phyloP scores from a whole-genome alignment of 2,797 vertebrate genomes.

The Cyclopterus lumpus region DNA sequence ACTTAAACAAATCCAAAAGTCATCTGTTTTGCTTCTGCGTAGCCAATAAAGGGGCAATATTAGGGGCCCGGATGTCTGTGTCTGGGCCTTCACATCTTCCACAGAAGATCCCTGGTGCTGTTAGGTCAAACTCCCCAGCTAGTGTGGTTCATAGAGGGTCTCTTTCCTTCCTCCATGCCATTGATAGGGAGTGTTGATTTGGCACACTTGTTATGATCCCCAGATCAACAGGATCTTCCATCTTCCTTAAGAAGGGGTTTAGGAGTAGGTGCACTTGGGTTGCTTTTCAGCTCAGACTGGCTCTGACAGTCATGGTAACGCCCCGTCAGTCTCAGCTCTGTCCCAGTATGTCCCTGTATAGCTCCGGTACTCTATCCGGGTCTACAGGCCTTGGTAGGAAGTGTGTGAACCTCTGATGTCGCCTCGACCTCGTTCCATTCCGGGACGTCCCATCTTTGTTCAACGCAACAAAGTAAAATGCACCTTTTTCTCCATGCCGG shows the following conservation, averaged over 20 bases:
- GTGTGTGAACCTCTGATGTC: conserved; percentile 98
- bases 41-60: conserved; percentile 43
- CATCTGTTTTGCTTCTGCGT: conserved; percentile 56
- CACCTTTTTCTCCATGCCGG: conserved; percentile 92
- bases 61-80: conserved; percentile 18
- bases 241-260: conserved; percentile 17
- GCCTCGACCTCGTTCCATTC: conserved; percentile 93
- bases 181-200: conserved; percentile 33
- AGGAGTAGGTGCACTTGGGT: conserved; percentile 40
- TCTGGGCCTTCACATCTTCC: conserved; percentile 41
- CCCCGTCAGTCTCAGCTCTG: conserved; percentile 89
- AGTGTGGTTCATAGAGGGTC: conserved; percentile 20
- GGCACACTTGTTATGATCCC: conserved; percentile 49
- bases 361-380: conserved; percentile 96
- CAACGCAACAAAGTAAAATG: conserved; percentile 95
- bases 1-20: conserved; percentile 47
- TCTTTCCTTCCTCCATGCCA: conserved; percentile 44
- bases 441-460: conserved; percentile 97
- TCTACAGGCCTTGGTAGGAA: conserved; percentile 98
- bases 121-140: conserved; percentile 38
- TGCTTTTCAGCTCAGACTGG: conserved; percentile 35
- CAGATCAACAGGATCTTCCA: conserved; percentile 46
- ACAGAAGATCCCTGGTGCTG: conserved; percentile 44
- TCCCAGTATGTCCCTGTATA: conserved; percentile 97
- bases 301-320: conserved; percentile 5